These are phyloP conservation scores for Todiramphus saurophagus DNA, from an alignment of 2,113 vertebrate genomes.

Conservation along the genomic window DNA sequence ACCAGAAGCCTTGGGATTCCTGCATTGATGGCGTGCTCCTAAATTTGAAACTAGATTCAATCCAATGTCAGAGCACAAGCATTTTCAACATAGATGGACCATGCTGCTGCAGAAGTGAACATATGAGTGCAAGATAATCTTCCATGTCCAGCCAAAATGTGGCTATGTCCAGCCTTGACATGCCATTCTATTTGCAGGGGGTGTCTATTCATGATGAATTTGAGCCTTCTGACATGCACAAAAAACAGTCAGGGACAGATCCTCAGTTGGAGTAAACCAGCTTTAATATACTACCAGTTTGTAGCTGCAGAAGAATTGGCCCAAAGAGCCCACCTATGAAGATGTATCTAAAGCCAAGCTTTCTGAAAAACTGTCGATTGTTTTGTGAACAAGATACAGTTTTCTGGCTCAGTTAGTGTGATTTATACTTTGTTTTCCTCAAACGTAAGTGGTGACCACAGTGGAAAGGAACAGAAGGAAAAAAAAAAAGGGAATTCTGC, in stretches of 20 bases:
- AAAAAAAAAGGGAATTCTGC: neutral
- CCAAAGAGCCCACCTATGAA: neutral
- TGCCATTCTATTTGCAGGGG: constrained; percentile 60
- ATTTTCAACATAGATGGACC: constrained; percentile 62
- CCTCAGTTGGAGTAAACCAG: neutral
- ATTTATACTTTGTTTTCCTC: neutral
- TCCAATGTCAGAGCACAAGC: constrained; percentile 73
- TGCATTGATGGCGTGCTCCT: constrained; percentile 77
- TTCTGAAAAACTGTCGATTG: neutral
- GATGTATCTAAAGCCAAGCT: neutral
- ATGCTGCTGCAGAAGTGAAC: constrained; percentile 35
- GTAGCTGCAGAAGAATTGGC: neutral
- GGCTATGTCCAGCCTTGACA: constrained; percentile 32
- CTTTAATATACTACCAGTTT: neutral
- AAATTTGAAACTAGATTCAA: constrained; percentile 85
- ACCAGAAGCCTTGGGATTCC: constrained; percentile 82
- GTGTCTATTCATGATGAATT: constrained; percentile 34
- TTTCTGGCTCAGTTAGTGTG: neutral
- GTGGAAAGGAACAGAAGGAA: neutral
- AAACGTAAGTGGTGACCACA: neutral
- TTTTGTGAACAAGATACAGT: neutral
- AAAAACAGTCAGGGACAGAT: neutral
- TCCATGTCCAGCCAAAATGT: constrained; percentile 4
- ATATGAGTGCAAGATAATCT: constrained; percentile 69
- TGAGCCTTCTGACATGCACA: constrained; percentile 24